These are phyloP conservation scores for Oxyruncus cristatus DNA, from an alignment of 2,113 vertebrate species.

Conservation along the genomic window DNA sequence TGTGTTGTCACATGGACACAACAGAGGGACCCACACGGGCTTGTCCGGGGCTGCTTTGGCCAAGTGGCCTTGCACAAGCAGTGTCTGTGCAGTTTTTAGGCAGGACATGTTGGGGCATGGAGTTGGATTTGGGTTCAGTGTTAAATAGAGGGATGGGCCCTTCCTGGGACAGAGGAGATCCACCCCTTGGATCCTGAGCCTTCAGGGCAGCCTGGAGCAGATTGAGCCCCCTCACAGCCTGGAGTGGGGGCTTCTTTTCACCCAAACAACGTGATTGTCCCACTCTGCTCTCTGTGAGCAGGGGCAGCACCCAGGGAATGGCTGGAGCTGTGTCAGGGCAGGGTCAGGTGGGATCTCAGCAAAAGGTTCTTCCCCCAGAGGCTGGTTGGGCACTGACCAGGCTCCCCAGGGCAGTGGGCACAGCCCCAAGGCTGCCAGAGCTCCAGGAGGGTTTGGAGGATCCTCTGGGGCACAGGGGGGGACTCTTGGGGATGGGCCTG, in stretches of 20 bases:
- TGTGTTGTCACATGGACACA: fast-evolving
- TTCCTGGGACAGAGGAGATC: fast-evolving
- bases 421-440: neutral
- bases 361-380: neutral
- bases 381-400: neutral
- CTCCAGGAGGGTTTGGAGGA: neutral
- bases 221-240: neutral
- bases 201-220: neutral
- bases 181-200: neutral
- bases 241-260: neutral
- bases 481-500: neutral
- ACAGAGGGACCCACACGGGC: fast-evolving
- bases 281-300: neutral
- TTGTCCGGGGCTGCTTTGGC: neutral
- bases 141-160: neutral
- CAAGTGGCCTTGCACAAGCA: neutral
- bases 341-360: neutral
- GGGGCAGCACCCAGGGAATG: neutral
- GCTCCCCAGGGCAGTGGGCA: neutral
- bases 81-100: too few species aligned
- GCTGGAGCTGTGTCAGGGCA: neutral
- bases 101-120: neutral
- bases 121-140: neutral
- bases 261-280: neutral
- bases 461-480: neutral